Evolutionary conservation across 2,113 vertebrate genomes (phyloP), one percentile per base, ranked within the genome.

Genomic region (Origma solitaria): DNA sequence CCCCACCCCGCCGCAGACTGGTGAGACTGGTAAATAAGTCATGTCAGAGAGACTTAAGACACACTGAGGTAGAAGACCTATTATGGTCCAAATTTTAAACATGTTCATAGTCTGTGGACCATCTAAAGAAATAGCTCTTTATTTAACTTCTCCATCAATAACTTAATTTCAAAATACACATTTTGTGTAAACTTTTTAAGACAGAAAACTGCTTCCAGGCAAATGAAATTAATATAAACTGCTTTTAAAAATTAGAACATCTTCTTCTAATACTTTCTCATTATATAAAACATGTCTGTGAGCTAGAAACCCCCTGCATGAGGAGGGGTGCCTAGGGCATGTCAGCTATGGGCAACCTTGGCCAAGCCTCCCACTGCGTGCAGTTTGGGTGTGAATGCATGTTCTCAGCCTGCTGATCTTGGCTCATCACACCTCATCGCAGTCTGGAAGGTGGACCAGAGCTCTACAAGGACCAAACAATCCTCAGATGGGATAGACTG

Each of bases 341-440:
- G 16, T 7, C 1, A 4, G 40, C 10, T 37, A 9, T 19, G 4
- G 13, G 11, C 22, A 71, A 21, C 18, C 37, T 73, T 50, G 68
- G 8, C 20, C 14, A 53, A 66, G 38, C 7, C 16, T 77, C 47
- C 10, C 8, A 10, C 1, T 8, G 13, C 19, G 49, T 0, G 1
- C 27, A 49, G 68, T 38, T 73, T 51, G 58, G 42, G 19, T 37
- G 22, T 14, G n/a, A 31, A 13, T 38, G 37, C 11, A 38, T 1
- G 3, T 31, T 73, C 44, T 51, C 17, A 69, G 27, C 5, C 65
- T 68, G n/a, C 8, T 8, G 5, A 45, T 25, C 27, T 13, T 2
- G 5, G 42, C 35, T 58, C 2, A 2, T 45, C n/a, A 50, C 33
- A 49, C 15, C n/a, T n/a, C n/a, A n/a, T n/a, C 15, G 22, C 28